phyloP scores from a whole-genome alignment of 1,140 invertebrate species.

The Lineus longissimus region DNA sequence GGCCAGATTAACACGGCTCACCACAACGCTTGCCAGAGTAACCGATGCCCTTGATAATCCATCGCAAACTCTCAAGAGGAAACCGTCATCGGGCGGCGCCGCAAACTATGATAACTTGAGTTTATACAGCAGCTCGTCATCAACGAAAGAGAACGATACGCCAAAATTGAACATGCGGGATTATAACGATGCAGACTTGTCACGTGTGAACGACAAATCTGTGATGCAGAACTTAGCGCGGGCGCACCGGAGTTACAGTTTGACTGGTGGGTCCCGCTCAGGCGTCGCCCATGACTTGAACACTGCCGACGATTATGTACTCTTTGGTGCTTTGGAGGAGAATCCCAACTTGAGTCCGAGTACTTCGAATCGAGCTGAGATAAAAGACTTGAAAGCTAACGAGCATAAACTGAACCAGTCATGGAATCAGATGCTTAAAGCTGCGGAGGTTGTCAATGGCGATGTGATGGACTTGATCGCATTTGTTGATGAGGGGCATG shows the following conservation, averaged over 20 bases:
- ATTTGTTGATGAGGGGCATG: slow-evolving; percentile 45
- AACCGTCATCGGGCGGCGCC: slow-evolving; percentile 15
- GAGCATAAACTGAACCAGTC: slow-evolving; percentile 39
- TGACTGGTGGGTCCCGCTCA: too few relatives aligned
- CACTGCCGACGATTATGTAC: slow-evolving; percentile 51
- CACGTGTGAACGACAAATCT: not conserved
- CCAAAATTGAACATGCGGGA: not conserved
- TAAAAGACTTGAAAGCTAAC: slow-evolving; percentile 25
- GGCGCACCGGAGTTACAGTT: not conserved
- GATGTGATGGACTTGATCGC: slow-evolving; percentile 50
- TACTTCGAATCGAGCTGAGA: slow-evolving; percentile 15
- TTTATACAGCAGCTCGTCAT: not conserved
- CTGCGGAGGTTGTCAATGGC: slow-evolving; percentile 38
- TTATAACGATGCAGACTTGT: not conserved
- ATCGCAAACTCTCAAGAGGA: not conserved
- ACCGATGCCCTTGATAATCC: slow-evolving; percentile 56
- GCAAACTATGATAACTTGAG: slow-evolving; percentile 42
- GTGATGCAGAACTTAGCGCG: not conserved
- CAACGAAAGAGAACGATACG: not conserved
- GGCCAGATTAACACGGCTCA: slow-evolving; percentile 51
- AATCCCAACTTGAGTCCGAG: slow-evolving; percentile 59
- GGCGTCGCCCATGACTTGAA: slow-evolving; percentile 34
- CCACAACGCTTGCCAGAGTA: slow-evolving; percentile 59
- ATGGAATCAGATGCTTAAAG: slow-evolving; percentile 47
- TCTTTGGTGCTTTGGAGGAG: slow-evolving; percentile 58